Evolutionary conservation across 2,113 vertebrate genomes (phyloP).

Genomic region (Lasiurus borealis): DNA sequence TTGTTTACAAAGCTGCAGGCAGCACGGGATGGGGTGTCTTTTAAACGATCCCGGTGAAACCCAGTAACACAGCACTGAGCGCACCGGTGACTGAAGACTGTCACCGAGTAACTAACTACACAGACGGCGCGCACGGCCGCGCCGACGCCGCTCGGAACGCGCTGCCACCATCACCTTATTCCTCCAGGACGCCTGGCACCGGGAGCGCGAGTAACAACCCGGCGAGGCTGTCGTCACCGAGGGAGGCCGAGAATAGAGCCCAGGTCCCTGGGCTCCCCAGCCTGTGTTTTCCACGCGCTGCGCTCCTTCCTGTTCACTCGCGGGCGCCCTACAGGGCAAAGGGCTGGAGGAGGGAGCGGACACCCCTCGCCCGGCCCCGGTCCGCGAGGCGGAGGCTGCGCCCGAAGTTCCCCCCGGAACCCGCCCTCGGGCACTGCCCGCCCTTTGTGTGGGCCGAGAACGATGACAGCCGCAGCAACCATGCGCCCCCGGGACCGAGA

Average conservation of each 20-base stretch:
- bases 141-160: neutral
- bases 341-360: neutral
- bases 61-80: neutral
- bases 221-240: slow-evolving; percentile 78
- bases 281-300: slow-evolving; percentile 74
- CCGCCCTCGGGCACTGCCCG: neutral
- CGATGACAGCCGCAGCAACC: slow-evolving; percentile 71
- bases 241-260: slow-evolving; percentile 79
- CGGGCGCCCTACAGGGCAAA: slow-evolving; percentile 51
- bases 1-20: slow-evolving; percentile 16
- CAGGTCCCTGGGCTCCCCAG: slow-evolving; percentile 76
- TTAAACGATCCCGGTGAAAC: slow-evolving; percentile 11
- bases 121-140: neutral
- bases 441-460: slow-evolving; percentile 60
- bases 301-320: slow-evolving; percentile 46
- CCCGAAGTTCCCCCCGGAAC: neutral
- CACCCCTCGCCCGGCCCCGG: neutral
- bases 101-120: neutral
- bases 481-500: slow-evolving; percentile 75
- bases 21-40: neutral
- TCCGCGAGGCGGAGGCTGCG: neutral
- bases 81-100: neutral
- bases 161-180: neutral
- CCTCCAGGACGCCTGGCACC: slow-evolving; percentile 58
- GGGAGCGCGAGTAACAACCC: slow-evolving; percentile 74